A percentile compares a stretch with the other conserved stretches of the same genome.
Conservation (phyloP, 2,888 invertebrate species). For the Euplagia quadripunctaria region DNA sequence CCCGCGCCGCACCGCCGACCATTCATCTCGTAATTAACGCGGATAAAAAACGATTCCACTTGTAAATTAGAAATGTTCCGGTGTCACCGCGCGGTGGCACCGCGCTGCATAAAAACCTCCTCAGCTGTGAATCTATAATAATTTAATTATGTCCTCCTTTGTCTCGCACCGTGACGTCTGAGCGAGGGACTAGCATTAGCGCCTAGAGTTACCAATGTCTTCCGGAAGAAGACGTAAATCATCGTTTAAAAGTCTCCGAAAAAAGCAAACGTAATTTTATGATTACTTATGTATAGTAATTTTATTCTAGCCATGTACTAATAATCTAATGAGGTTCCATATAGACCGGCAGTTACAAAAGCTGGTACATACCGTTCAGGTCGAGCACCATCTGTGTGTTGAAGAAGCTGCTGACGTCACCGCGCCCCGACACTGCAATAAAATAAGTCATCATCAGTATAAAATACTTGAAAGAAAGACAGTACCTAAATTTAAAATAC, state of each 20-base stretch:
- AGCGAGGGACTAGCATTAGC: not conserved
- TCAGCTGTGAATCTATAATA: slow-evolving; percentile 73
- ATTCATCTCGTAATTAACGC: slow-evolving; percentile 84
- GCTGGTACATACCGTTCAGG: slow-evolving; percentile 77
- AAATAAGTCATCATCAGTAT: slow-evolving; percentile 49
- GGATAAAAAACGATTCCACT: slow-evolving; percentile 77
- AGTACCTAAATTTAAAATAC: not conserved
- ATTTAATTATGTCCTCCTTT: slow-evolving; percentile 80
- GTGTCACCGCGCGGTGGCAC: slow-evolving; percentile 59
- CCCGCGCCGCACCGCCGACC: slow-evolving; percentile 54
- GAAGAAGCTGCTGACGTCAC: slow-evolving; percentile 83
- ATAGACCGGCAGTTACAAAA: slow-evolving; percentile 7
- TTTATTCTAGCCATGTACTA: slow-evolving; percentile 50
- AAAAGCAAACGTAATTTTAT: slow-evolving; percentile 64
- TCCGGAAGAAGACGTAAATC: slow-evolving; percentile 29
- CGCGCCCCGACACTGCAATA: slow-evolving; percentile 84
- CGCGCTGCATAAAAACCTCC: slow-evolving; percentile 64
- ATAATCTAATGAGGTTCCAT: slow-evolving; percentile 58
- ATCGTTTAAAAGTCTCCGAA: slow-evolving; percentile 15
- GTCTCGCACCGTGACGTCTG: slow-evolving; percentile 62
- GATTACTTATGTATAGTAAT: slow-evolving; percentile 56
- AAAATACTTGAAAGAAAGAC: not conserved
- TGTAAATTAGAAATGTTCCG: slow-evolving; percentile 83
- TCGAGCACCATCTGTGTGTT: slow-evolving; percentile 85
- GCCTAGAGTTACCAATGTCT: not conserved